phyloP scores from a whole-genome alignment of 2,888 invertebrate genomes.

The Eupithecia dodoneata region DNA sequence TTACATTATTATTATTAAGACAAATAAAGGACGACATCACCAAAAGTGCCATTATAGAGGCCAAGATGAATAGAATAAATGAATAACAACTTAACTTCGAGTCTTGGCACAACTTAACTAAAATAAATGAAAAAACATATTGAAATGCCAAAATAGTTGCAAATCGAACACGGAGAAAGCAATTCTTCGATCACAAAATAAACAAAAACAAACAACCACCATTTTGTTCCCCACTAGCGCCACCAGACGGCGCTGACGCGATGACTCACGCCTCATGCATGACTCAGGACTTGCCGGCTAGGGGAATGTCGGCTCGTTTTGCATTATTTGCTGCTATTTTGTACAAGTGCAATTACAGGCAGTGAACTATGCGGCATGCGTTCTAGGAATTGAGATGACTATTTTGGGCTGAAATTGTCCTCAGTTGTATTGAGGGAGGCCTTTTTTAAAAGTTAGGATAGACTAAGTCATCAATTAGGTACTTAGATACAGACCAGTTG shows the following conservation, averaged over 20 bases:
- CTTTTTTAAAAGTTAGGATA: neutral
- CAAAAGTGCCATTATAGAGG: no score
- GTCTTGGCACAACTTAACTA: no score
- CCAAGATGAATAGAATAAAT: no score
- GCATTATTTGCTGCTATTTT: constrained; percentile 47
- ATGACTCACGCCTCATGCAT: constrained; percentile 59
- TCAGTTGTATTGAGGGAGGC: neutral
- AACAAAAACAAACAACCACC: neutral
- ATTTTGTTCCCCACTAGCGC: constrained; percentile 4
- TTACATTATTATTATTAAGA: no score
- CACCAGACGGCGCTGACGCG: constrained; percentile 9
- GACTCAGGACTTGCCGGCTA: constrained; percentile 53
- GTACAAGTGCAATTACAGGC: constrained; percentile 42
- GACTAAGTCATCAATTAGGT: no score
- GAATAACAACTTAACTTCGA: no score
- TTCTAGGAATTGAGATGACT: constrained; percentile 16
- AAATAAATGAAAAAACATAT: neutral
- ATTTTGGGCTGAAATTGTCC: neutral
- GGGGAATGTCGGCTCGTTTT: constrained; percentile 51
- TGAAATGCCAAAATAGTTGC: neutral
- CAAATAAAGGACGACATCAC: no score
- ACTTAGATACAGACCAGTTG: no score
- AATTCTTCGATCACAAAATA: neutral
- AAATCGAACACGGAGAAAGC: neutral
- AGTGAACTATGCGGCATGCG: constrained; percentile 27